A percentile compares a stretch with the other conserved stretches of the same genome.
phyloP scores from a whole-genome alignment of 1,140 invertebrate genomes.

The Cardiocondyla obscurior region DNA sequence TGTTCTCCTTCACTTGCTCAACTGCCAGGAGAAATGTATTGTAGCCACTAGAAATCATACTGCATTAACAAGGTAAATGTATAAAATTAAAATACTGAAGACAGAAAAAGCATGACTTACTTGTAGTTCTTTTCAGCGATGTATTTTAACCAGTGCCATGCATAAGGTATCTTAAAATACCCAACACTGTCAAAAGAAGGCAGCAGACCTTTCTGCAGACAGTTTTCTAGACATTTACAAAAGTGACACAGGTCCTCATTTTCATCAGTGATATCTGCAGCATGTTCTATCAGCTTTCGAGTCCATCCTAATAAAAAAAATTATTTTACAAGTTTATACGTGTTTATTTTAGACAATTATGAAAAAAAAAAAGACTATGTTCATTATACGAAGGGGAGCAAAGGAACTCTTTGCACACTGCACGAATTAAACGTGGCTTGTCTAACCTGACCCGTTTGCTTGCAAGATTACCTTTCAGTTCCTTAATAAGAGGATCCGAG shows the following conservation, averaged over 20 bases:
- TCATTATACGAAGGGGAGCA: background rate
- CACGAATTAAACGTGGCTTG: background rate
- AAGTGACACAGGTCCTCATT: conserved; percentile 79
- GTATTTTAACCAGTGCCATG: conserved; percentile 84
- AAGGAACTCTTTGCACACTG: background rate
- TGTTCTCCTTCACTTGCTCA: conserved; percentile 79
- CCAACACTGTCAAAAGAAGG: conserved; percentile 76
- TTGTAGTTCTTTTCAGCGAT: conserved; percentile 76
- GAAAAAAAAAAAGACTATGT: background rate
- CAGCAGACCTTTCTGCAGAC: conserved; percentile 82
- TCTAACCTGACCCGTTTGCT: conserved; percentile 51
- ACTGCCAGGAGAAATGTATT: conserved; percentile 81
- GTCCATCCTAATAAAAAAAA: conserved; percentile 79
- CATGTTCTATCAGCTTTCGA: conserved; percentile 79
- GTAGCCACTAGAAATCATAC: conserved; percentile 70
- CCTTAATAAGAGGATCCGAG: conserved; percentile 84
- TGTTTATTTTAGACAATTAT: background rate
- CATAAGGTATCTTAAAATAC: conserved; percentile 78
- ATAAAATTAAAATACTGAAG: background rate
- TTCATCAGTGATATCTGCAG: conserved; percentile 78
- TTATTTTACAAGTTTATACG: background rate
- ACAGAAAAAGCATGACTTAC: conserved; percentile 43
- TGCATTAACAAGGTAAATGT: background rate
- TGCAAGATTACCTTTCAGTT: conserved; percentile 83
- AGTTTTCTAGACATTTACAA: conserved; percentile 83